Base-by-base conservation (phyloP, 30 jellyfish, hydroid and myxozoan species). In the Turritopsis rubra region DNA sequence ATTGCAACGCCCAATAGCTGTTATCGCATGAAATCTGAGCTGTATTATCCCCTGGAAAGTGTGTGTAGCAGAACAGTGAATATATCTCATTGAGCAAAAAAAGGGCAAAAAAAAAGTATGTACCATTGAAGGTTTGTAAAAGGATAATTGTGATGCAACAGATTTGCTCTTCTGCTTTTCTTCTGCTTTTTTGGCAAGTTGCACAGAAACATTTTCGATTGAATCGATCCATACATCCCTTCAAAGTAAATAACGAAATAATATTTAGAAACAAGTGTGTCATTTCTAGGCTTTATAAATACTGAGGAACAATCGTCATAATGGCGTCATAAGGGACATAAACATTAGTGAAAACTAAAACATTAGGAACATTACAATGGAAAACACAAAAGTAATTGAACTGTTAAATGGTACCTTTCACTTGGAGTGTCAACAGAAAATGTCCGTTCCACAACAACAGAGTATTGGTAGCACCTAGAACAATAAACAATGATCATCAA, bases 391-490 rank as follows among this genome's bases (percentile, higher is more conserved):
- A n/a, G 21, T 68, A 22, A 27, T 68, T 27, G 9, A 27, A n/a
- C 8, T 23, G 21, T 23, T 68, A 68, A 7, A 68, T 68, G 9
- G 52, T 5, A 87, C 98, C 98, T 81, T 60, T 92, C 98, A 16
- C 66, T 91, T 0, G 80, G 54, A 30, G 93, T 73, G 19, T 92
- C 96, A 7, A 84, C 98, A 77, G 94, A 83, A 76, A 92, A 92
- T 16, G 98, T 92, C 30, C 98, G 79, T 75, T 92, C 98, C 27
- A 92, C 96, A 28, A 92, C 81, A 24, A 95, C 87, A 23, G 98
- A 85, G 66, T 87, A 83, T 88, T 92, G 98, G 81, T 87, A 92
- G 77, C 98, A 92, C 77, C 98, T 92, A 53, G 53, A 83, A 78
- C 31, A 24, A 8, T 27, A 70, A 17, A 8, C 16, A 68, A 68